phyloP scores from a whole-genome alignment of 2,797 vertebrate genomes.

The Pelodytes ibericus region DNA sequence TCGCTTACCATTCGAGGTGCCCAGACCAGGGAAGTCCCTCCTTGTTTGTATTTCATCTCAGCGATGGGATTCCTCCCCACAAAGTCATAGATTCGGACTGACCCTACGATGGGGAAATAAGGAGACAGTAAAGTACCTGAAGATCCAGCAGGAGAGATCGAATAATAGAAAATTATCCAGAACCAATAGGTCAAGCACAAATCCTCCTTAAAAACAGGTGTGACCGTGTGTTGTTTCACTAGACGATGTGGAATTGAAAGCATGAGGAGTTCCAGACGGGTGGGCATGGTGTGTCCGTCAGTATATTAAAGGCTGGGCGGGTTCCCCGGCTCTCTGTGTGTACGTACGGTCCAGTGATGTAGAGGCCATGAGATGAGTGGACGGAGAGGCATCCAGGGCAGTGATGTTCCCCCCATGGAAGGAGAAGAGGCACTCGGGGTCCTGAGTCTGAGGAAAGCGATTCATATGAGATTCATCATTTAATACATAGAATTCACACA shows the following conservation, averaged over 20 bases:
- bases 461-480: too few relatives aligned
- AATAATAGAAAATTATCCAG: too few relatives aligned
- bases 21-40: constrained; percentile 87
- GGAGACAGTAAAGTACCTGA: neutral
- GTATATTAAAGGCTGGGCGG: too few relatives aligned
- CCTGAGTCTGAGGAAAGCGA: constrained; percentile 71
- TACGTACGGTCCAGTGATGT: constrained; percentile 82
- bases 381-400: constrained; percentile 80
- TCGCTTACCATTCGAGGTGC: constrained; percentile 74
- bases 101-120: constrained; percentile 68
- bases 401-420: constrained; percentile 85
- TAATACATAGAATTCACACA: too few relatives aligned
- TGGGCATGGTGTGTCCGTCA: too few relatives aligned
- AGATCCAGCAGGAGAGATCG: neutral
- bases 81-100: constrained; percentile 89
- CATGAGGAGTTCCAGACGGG: too few relatives aligned
- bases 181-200: too few relatives aligned
- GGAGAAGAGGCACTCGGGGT: constrained; percentile 84
- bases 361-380: constrained; percentile 87
- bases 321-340: too few relatives aligned
- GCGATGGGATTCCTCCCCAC: constrained; percentile 76
- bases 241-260: too few relatives aligned
- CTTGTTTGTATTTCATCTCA: constrained; percentile 80
- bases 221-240: too few relatives aligned
- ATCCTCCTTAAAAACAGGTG: too few relatives aligned